phyloP scores from a whole-genome alignment of 2,888 invertebrate species.

The Eilema caniola region DNA sequence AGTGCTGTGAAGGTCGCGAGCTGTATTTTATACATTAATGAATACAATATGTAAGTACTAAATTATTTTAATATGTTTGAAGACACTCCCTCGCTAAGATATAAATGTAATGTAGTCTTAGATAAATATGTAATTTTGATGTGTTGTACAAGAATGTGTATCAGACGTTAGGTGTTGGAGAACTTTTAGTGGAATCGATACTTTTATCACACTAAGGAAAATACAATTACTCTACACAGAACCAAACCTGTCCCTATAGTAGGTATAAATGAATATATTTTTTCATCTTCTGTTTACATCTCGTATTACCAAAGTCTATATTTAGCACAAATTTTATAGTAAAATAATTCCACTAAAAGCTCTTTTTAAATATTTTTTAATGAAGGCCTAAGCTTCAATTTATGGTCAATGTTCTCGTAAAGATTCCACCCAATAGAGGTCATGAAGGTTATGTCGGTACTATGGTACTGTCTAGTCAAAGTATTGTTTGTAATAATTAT shows the following conservation, averaged over 20 bases:
- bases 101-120: constrained; percentile 71
- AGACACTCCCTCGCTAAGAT: constrained; percentile 79
- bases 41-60: constrained; percentile 81
- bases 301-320: constrained; percentile 23
- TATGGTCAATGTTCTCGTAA: constrained; percentile 62
- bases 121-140: constrained; percentile 70
- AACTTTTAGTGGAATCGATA: constrained; percentile 68
- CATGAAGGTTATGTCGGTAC: constrained; percentile 76
- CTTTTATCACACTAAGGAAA: constrained; percentile 17
- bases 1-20: constrained; percentile 79
- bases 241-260: constrained; percentile 13
- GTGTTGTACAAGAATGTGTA: constrained; percentile 73
- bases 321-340: constrained; percentile 34
- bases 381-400: constrained; percentile 72
- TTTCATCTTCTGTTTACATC: constrained; percentile 26
- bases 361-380: constrained; percentile 55
- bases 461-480: constrained; percentile 85
- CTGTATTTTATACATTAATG: constrained; percentile 78
- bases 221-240: constrained; percentile 13
- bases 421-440: constrained; percentile 71
- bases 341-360: constrained; percentile 63
- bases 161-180: constrained; percentile 64
- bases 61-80: constrained; percentile 85
- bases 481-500: constrained; percentile 78
- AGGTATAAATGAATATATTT: constrained; percentile 22